Evolutionary conservation across 1,140 invertebrate species (phyloP), one percentile per base, ranked within the genome.

Genomic region (Conopomorpha cramerella): DNA sequence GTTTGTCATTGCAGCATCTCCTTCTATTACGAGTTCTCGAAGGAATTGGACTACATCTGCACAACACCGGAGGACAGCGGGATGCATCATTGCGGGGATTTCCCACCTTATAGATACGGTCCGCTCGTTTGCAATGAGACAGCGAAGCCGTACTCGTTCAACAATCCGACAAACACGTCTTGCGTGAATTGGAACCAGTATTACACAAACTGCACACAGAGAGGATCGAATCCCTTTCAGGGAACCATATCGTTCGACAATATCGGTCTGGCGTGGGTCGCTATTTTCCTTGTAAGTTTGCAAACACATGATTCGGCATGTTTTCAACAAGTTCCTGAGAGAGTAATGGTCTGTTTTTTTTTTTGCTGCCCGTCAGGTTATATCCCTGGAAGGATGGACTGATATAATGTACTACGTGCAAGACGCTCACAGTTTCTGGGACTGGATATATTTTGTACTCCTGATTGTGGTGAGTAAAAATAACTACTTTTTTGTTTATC

Each of bases 111-210:
- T 55, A 82, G 84, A 29, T 82, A 86, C 39, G 85, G 86, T 17
- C 82, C 85, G 1, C 73, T 85, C 19, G 76, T 81, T 30, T 93
- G 88, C 64, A 88, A 85, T 40, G 81, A 81, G 51, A 78, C 78
- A 3, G 81, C 81, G 10, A 70, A 67, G 37, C 62, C 76, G 16
- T 71, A 61, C 46, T 74, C 71, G 3, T 68, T 70, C 43, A 83
- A 82, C 45, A 46, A 58, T 30, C 81, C 81, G 2, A 82, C 81
- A 36, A 86, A 86, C 54, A 76, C 64, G 7, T 85, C 84, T 15
- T 99, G 97, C 74, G 90, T 99, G 51, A 96, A 99, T 81, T 99
- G 96, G 96, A 97, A 99, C 79, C 90, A 96, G 78, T 99, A 99
- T 79, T 99, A 99, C 66, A 96, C 92, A 3, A 87, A 91, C 51